Conservation (phyloP, 2,888 invertebrate species). For the Cantharis lateralis region DNA sequence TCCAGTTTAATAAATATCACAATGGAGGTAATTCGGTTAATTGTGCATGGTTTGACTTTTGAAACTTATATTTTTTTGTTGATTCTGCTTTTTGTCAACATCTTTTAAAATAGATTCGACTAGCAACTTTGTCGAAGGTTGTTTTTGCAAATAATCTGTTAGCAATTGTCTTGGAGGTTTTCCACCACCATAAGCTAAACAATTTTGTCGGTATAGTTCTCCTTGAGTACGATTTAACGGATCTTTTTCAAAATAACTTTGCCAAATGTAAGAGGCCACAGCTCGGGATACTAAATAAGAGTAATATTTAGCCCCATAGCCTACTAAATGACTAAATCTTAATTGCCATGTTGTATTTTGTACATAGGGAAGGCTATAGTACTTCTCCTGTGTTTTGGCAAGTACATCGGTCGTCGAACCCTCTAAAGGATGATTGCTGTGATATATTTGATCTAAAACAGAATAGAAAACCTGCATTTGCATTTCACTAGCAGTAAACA, state of each 20-base stretch:
- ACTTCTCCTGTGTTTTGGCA: slow-evolving; percentile 75
- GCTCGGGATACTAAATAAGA: slow-evolving; percentile 95
- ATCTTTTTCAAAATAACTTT: slow-evolving; percentile 77
- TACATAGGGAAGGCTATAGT: slow-evolving; percentile 87
- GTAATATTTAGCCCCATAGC: slow-evolving; percentile 99
- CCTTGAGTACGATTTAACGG: slow-evolving; percentile 81
- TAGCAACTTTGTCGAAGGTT: slow-evolving; percentile 76
- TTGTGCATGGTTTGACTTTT: background rate
- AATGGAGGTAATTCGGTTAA: background rate
- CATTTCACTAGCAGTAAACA: slow-evolving; percentile 87
- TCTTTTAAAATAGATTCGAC: slow-evolving; percentile 80
- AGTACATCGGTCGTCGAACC: slow-evolving; percentile 74
- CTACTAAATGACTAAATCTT: slow-evolving; percentile 93
- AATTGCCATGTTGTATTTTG: slow-evolving; percentile 95
- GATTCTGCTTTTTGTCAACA: slow-evolving; percentile 59
- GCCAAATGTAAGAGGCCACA: slow-evolving; percentile 92
- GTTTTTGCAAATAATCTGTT: slow-evolving; percentile 75
- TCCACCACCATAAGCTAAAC: slow-evolving; percentile 87
- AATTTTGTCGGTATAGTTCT: slow-evolving; percentile 74
- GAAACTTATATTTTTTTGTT: background rate
- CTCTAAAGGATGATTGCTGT: slow-evolving; percentile 64
- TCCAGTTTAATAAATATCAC: background rate
- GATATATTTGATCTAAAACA: slow-evolving; percentile 88
- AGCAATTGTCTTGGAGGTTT: slow-evolving; percentile 79
- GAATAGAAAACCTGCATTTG: slow-evolving; percentile 81